Base-by-base conservation (phyloP, 2,113 vertebrate genomes). In the Gorsachius goisagi region DNA sequence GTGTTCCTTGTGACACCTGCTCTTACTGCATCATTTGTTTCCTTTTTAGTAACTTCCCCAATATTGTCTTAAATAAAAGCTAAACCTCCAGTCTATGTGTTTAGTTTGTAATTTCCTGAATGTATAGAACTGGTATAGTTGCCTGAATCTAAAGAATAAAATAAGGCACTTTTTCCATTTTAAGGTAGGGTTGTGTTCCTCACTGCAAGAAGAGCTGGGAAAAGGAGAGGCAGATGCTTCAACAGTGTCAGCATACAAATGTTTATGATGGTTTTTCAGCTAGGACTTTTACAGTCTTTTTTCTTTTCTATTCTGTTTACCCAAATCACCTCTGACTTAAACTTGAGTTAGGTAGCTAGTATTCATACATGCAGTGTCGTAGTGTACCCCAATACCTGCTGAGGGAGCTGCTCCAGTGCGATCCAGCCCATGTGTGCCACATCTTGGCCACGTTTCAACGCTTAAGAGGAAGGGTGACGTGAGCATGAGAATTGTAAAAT, bases 291-390 rank as follows among this genome's bases (percentile, higher is more conserved):
- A 33, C 37, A 68, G 44, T 33, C 32, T 22, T 41, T 50, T 58
- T 26, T 27, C 15, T 27, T n/a, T 59, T 16, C 17, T 24, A 17
- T 62, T 37, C n/a, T 30, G 9, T 32, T 37, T 39, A 16, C 21
- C 22, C 23, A 26, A 20, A 41, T 53, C 47, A 53, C 47, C 37
- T 35, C 41, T 47, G 41, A 47, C 12, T 15, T 58, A 19, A 50
- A 8, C 26, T 33, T 18, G 20, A 6, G 18, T 41, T 30, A 33
- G 45, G 28, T 33, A 47, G 45, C 33, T 77, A 8, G 4, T 30
- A 8, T 20, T 56, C 6, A 20, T 18, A 13, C 3, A 3, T 58
- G 33, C 37, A 30, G 0, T 35, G 66, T 32, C 1, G 1, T 9
- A 8, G 10, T 33, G n/a, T 63, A 33, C 37, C 37, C 26, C 58